Base-by-base conservation (phyloP, 2,113 vertebrate species). In the Kryptolebias marmoratus region DNA sequence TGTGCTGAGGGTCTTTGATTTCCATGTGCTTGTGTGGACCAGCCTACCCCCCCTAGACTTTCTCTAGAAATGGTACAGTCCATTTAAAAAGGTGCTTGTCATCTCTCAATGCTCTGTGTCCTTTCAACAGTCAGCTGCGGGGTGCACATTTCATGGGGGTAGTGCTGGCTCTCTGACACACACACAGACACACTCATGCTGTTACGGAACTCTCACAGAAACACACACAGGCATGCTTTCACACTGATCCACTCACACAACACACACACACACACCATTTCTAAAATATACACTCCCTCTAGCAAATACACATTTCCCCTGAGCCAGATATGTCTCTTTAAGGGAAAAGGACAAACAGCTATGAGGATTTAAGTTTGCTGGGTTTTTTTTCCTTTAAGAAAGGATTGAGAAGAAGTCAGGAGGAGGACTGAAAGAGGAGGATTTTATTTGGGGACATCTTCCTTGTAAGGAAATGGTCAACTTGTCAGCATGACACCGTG, bases 401-500 rank as follows among this genome's bases (percentile, higher is more conserved):
- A 72, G 68, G 73, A 44, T 71, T 53, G 63, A 80, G 28, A 27
- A 9, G 45, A 71, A 79, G 54, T 64, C 54, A 81, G 59, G 42
- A 18, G 22, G 22, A 22, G 22, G 47, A 65, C 49, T 64, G 55
- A 72, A 59, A 75, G 62, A 77, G 64, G 55, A 88, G 75, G 81
- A 73, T 77, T 75, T 90, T 82, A 69, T 60, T 81, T 50, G 68
- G 64, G 79, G 79, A 68, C 64, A 75, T 64, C 66, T 73, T 84
- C 66, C 75, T 72, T 71, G 48, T 45, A 47, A 45, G 87, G 87
- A 88, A 79, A 88, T 86, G 88, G 61, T 81, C 78, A 90, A 84
- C 89, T 75, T 92, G 87, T 91, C 94, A 92, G 88, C 93, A 96
- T 96, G 96, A 94, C 86, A 91, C 92, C 92, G 88, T 93, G 84